Base-by-base conservation (phyloP, 2,113 vertebrate species). In the Forbesichthys agassizii region DNA sequence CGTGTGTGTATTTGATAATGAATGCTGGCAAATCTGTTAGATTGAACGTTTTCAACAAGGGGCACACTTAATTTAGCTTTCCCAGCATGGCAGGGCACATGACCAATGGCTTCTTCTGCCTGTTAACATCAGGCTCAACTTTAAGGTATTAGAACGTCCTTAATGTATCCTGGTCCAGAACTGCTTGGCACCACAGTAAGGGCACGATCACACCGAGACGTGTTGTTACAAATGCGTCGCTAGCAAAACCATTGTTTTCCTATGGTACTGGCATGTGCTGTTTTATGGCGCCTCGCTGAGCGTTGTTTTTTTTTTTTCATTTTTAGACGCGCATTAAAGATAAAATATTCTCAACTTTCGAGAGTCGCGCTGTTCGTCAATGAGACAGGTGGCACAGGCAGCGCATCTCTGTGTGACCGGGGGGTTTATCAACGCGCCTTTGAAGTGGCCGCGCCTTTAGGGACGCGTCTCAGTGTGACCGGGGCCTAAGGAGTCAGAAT, bases 151-250 rank as follows among this genome's bases (percentile, higher is more conserved):
- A 69, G 49, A 46, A 73, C 18, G 33, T 79, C 48, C 42, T 7
- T 61, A 13, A 14, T 61, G 36, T 42, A 61, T 73, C 52, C 56
- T 63, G 20, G 70, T 68, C 52, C 66, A 54, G 33, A 68, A 75
- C 61, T 69, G 67, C 59, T 56, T 69, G 75, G 74, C 67, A 61
- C 73, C 75, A 65, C 82, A 66, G 71, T 78, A 79, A 77, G 27
- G 27, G 27, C 27, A 27, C 27, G 27, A 27, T 27, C 27, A 27
- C 27, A 27, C 27, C 27, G 27, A 27, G 27, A 27, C 27, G 27
- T 27, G 27, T 27, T 2, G 27, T 27, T 27, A 27, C 27, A 27
- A 27, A 27, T 27, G 27, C 27, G 27, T 27, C 27, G 27, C 27
- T 27, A 27, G 27, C 27, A 27, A 27, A 27, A 27, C 27, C 27